A percentile compares a stretch with the other conserved stretches of the same genome.
phyloP scores from a whole-genome alignment of 92 coral and sea anemone genomes.

The Umimayanthus kanabou region DNA sequence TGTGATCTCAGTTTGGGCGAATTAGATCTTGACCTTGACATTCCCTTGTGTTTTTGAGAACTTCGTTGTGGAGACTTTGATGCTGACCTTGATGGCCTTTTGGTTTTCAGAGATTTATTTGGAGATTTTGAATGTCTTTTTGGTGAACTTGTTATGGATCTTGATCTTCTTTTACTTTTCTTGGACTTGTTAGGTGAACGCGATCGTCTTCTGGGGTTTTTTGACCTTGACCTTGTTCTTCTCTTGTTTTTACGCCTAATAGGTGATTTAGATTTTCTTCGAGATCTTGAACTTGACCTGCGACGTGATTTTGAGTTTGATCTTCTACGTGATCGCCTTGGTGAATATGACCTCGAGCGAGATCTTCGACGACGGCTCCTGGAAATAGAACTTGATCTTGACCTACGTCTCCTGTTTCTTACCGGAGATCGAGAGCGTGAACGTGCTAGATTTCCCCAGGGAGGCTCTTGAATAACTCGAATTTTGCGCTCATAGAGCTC shows the following conservation, averaged over 20 bases:
- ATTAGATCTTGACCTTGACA: constrained; percentile 28
- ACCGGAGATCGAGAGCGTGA: constrained; percentile 62
- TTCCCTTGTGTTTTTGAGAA: constrained; percentile 1
- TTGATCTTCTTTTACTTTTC: constrained; percentile 38
- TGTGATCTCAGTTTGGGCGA: constrained; percentile 13
- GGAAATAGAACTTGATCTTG: constrained; percentile 58
- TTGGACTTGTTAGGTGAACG: constrained; percentile 52
- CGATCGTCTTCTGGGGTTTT: constrained; percentile 55
- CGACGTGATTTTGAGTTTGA: constrained; percentile 53
- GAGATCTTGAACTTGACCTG: constrained; percentile 65
- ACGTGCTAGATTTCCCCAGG: constrained; percentile 53
- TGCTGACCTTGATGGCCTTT: constrained; percentile 3
- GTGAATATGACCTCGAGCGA: constrained; percentile 64
- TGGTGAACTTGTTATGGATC: not conserved
- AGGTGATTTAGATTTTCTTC: constrained; percentile 59
- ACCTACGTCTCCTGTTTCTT: constrained; percentile 44
- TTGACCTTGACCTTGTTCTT: constrained; percentile 51
- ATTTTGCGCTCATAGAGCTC: constrained; percentile 88
- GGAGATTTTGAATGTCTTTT: constrained; percentile 10
- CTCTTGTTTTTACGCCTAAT: not conserved
- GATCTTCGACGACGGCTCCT: constrained; percentile 57
- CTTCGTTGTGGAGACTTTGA: constrained; percentile 25
- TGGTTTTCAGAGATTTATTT: not conserved
- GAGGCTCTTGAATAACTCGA: constrained; percentile 82
- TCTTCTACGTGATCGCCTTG: constrained; percentile 41